A percentile compares a stretch with the other conserved stretches of the same genome.
phyloP scores from a whole-genome alignment of 2,113 vertebrate species.

The Maccullochella peelii region DNA sequence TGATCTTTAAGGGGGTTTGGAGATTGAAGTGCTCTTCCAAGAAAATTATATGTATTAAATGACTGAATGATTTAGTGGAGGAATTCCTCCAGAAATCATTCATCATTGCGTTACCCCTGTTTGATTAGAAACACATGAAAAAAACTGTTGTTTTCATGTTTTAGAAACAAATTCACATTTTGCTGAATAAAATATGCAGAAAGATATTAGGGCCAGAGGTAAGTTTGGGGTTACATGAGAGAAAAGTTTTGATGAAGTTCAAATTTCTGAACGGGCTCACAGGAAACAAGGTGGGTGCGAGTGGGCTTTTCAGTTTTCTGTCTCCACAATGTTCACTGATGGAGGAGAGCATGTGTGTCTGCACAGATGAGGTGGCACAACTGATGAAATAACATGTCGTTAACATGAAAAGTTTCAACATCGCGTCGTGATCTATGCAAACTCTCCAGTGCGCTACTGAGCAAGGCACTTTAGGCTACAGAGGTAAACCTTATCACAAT shows the following conservation, averaged over 20 bases:
- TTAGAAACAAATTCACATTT: neutral
- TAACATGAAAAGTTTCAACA: neutral
- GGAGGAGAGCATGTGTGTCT: neutral
- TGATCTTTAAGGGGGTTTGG: neutral
- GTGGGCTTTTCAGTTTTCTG: neutral
- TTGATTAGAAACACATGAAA: neutral
- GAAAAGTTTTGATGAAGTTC: neutral
- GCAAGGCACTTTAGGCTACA: neutral
- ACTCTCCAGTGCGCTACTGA: neutral
- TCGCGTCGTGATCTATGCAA: neutral
- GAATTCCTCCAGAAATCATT: neutral
- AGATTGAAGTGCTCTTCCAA: neutral
- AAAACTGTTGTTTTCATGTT: neutral
- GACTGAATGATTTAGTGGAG: neutral
- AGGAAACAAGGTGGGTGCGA: neutral
- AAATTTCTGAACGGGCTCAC: neutral
- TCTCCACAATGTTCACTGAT: neutral
- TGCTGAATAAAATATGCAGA: neutral
- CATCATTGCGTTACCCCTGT: neutral
- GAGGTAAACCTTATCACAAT: neutral
- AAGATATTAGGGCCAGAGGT: neutral
- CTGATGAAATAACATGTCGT: neutral
- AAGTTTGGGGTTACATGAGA: neutral
- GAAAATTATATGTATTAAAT: neutral
- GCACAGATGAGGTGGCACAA: neutral